phyloP scores from a whole-genome alignment of 2,113 vertebrate species.

The Micronycteris hirsuta region DNA sequence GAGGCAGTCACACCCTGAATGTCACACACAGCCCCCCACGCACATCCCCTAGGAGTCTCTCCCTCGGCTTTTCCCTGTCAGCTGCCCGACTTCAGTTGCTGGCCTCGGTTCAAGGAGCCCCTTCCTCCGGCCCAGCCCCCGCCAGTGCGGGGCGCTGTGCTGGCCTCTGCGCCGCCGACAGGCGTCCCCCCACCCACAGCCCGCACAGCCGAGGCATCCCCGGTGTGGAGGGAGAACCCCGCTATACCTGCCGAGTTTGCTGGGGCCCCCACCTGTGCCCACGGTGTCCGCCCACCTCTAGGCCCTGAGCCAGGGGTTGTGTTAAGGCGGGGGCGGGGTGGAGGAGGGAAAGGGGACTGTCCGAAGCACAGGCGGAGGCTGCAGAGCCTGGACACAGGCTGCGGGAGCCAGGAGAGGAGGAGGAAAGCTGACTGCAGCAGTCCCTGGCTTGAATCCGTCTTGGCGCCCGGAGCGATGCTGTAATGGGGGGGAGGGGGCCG shows the following conservation, averaged over 20 bases:
- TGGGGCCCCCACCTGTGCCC: conserved; percentile 42
- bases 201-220: conserved; percentile 39
- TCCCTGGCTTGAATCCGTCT: conserved; percentile 62
- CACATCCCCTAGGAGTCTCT: background rate
- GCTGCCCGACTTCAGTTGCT: background rate
- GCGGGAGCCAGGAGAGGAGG: conserved; percentile 45
- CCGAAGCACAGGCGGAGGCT: conserved; percentile 37
- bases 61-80: background rate
- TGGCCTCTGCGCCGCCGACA: background rate
- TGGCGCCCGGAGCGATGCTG: conserved; percentile 65
- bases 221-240: background rate
- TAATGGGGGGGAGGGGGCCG: conserved; percentile 35
- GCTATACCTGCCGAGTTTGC: conserved; percentile 46
- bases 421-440: conserved; percentile 65
- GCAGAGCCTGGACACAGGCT: conserved; percentile 53
- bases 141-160: conserved; percentile 47
- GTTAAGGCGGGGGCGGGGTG: background rate
- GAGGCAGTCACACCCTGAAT: conserved; percentile 43
- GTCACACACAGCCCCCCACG: background rate
- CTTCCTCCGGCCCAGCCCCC: conserved; percentile 12
- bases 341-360: conserved; percentile 19
- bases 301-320: conserved; percentile 42
- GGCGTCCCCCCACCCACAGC: conserved; percentile 31
- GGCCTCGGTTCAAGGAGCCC: background rate
- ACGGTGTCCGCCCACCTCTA: conserved; percentile 55